Base-by-base conservation (phyloP, 2,113 vertebrate genomes). In the Neomonachus schauinslandi region DNA sequence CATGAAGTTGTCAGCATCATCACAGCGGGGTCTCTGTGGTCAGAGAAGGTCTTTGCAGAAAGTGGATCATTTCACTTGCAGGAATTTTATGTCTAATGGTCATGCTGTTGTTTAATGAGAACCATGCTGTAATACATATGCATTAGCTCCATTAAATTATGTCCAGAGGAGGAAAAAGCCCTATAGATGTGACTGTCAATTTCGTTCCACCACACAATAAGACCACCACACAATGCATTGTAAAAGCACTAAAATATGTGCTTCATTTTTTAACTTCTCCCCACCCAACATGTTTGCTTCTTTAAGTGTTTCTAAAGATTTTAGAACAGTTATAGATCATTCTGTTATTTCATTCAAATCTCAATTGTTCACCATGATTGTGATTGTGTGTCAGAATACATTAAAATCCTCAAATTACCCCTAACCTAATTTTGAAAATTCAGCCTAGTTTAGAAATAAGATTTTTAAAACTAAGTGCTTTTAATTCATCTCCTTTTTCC, bases 61-160 rank as follows among this genome's bases (percentile, higher is more conserved):
- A 93, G 51, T 1, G 6, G 15, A 77, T n/a, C 16, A 77, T 33
- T 59, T 33, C 13, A 28, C 46, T 94, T 59, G 5, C 33, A 72
- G 79, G 63, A n/a, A 92, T 13, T 89, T 77, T 59, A 33, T 14
- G 39, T 91, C 33, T 46, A 61, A 59, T 15, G n/a, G 39, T 18
- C n/a, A 89, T 63, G 39, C 2, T n/a, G 19, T 57, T 81, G 28
- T 87, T 79, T 94, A 89, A 96, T 88, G 80, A 87, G 77, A 95
- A 71, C 16, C 59, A 80, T 26, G 46, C 46, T 91, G 10, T 33
- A 28, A 74, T 94, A 95, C 95, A 97, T 95, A 95, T 87, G 39
- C 88, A 94, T 95, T 88, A 76, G 51, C 51, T 91, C 31, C 77
- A 86, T 65, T 79, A 90, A 95, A 59, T 82, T 31, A 63, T 4